These are phyloP conservation scores for Brachyrhaphis roseni DNA, from an alignment of 2,797 vertebrate species.

Conservation along the genomic window DNA sequence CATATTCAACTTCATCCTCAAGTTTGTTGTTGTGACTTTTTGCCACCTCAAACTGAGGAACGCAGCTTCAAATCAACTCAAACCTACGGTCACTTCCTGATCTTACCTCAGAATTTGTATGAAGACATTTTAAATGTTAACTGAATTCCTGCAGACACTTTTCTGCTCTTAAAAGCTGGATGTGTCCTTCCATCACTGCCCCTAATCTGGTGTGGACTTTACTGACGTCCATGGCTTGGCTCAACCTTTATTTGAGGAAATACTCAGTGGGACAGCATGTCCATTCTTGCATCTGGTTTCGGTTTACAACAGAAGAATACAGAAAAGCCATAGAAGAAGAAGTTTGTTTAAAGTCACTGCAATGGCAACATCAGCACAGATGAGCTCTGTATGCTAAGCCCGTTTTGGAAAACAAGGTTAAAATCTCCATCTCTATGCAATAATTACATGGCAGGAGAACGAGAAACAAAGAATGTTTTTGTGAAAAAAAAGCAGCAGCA, in stretches of 20 bases:
- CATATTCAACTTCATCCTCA: neutral
- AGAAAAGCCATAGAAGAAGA: neutral
- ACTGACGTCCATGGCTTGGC: constrained; percentile 12
- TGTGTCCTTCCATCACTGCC: neutral
- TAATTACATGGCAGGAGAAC: neutral
- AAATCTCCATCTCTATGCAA: neutral
- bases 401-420: neutral
- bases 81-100: neutral
- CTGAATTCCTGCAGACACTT: neutral
- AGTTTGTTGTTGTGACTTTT: neutral
- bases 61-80: neutral
- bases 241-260: neutral
- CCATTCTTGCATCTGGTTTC: constrained; percentile 56
- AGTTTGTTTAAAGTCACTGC: constrained; percentile 6
- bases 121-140: neutral
- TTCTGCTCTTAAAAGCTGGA: neutral
- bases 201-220: neutral
- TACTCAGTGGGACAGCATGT: constrained; percentile 22
- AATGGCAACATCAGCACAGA: neutral
- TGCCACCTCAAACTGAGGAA: neutral
- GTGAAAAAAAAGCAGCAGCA: constrained; percentile 17
- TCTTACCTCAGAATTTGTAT: too few species aligned
- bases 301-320: constrained; percentile 49
- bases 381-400: neutral
- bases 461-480: neutral